Percentiles rank a stretch among this genome's conserved stretches.
phyloP scores from a whole-genome alignment of 2,888 invertebrate species.

The Eupithecia exiguata region DNA sequence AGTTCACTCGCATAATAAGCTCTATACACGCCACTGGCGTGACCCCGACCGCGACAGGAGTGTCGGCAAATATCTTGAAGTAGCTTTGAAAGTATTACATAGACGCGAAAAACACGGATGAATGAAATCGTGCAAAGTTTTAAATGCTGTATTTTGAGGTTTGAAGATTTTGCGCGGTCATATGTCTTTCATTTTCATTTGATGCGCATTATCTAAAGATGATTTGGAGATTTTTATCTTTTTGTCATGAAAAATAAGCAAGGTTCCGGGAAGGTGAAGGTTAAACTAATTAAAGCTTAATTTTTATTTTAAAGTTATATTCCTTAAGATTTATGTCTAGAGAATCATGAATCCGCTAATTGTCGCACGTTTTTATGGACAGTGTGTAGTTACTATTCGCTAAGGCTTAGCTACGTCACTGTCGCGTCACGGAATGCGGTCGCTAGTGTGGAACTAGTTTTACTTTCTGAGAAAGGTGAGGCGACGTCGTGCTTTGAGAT shows the following conservation, averaged over 20 bases:
- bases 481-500: neutral
- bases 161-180: neutral
- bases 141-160: neutral
- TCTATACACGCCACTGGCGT: constrained; percentile 1
- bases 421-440: constrained; percentile 55
- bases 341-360: neutral
- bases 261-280: neutral
- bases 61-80: neutral
- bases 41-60: constrained; percentile 3
- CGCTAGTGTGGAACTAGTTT: constrained; percentile 38
- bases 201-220: neutral
- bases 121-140: neutral
- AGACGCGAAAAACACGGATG: neutral
- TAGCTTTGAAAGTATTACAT: neutral
- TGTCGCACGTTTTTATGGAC: neutral
- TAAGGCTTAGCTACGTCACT: constrained; percentile 50
- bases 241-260: neutral
- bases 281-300: neutral
- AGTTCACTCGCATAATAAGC: constrained; percentile 54
- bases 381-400: neutral
- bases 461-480: constrained; percentile 20
- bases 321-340: neutral
- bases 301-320: neutral
- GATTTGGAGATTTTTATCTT: neutral
- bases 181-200: neutral